phyloP scores from a whole-genome alignment of 2,113 vertebrate genomes.

The Ochotona curzoniae region DNA sequence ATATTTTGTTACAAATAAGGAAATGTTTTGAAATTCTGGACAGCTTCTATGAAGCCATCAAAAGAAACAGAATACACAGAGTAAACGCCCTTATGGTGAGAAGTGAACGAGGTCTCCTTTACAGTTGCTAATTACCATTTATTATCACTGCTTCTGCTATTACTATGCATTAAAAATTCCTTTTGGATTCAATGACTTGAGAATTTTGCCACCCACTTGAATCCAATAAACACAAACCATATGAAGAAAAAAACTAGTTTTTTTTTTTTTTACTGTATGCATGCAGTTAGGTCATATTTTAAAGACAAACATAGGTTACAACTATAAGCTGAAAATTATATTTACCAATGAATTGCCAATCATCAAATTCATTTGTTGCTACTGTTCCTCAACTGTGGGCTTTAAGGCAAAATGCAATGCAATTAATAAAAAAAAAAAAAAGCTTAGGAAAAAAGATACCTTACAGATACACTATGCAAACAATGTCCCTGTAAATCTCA shows the following conservation, averaged over 20 bases:
- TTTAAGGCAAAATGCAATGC: slow-evolving; percentile 56
- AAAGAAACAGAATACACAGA: neutral
- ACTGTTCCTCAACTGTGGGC: slow-evolving; percentile 39
- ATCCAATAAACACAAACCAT: neutral
- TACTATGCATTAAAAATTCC: neutral
- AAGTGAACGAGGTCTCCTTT: neutral
- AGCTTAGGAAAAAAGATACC: slow-evolving; percentile 62
- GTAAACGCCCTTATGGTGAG: neutral
- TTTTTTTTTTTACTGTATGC: slow-evolving; percentile 29
- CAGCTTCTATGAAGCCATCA: neutral
- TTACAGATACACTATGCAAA: slow-evolving; percentile 66
- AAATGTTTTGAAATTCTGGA: neutral
- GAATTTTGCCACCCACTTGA: slow-evolving; percentile 38
- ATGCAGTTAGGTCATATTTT: slow-evolving; percentile 45
- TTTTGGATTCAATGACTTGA: slow-evolving; percentile 16
- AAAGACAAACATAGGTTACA: slow-evolving; percentile 41
- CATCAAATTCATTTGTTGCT: slow-evolving; percentile 68
- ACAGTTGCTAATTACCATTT: neutral
- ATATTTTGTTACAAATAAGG: neutral
- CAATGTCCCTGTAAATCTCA: slow-evolving; percentile 74
- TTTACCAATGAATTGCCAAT: slow-evolving; percentile 50
- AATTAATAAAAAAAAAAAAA: neutral
- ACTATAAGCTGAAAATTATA: slow-evolving; percentile 36
- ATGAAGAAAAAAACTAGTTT: neutral
- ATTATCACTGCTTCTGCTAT: neutral